phyloP scores from a whole-genome alignment of 2,888 invertebrate genomes.

The Nemoura dubitans region DNA sequence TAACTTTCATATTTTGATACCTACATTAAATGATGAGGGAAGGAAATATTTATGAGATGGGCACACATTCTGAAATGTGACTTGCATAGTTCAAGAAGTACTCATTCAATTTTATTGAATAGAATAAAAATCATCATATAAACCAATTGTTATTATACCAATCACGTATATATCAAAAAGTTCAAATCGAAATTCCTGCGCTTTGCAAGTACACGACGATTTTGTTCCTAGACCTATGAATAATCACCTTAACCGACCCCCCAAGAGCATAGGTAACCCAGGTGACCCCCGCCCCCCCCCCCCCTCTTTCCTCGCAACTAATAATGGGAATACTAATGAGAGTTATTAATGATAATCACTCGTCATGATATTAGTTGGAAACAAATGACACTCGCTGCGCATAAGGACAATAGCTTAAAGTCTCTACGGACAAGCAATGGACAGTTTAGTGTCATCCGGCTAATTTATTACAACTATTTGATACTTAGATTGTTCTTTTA shows the following conservation, averaged over 20 bases:
- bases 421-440: constrained; percentile 42
- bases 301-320: background rate
- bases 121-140: too few species aligned
- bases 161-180: too few species aligned
- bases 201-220: background rate
- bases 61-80: too few species aligned
- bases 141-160: too few species aligned
- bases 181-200: background rate
- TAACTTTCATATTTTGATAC: background rate
- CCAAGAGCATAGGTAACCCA: background rate
- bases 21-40: too few species aligned
- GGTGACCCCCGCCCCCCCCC: background rate
- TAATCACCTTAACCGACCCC: background rate
- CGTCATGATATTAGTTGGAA: background rate
- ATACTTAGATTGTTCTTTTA: constrained; percentile 38
- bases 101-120: too few species aligned
- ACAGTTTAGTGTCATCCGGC: constrained; percentile 44
- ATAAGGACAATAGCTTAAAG: background rate
- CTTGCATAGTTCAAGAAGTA: too few species aligned
- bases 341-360: background rate
- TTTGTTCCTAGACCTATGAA: background rate
- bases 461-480: constrained; percentile 42
- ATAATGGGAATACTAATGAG: background rate
- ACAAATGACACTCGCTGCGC: background rate
- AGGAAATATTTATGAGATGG: too few species aligned